These are phyloP conservation scores for Cheiracanthium punctorium DNA, from an alignment of 2,888 invertebrate genomes.

Conservation along the genomic window DNA sequence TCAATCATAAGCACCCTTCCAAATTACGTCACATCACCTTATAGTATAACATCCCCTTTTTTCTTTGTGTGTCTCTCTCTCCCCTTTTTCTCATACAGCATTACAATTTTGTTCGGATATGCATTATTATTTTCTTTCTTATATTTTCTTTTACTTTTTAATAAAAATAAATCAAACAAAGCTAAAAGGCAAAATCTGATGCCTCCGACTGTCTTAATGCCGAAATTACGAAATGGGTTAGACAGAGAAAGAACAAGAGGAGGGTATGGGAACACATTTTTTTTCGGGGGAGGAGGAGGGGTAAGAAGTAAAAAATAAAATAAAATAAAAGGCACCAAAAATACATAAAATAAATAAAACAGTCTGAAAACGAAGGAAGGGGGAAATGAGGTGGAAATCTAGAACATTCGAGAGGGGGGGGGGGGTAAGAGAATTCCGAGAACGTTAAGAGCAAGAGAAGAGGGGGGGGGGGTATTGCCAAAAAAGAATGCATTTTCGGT, in stretches of 20 bases:
- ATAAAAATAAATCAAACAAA: constrained; percentile 64
- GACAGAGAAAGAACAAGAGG: constrained; percentile 34
- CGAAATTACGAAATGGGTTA: constrained; percentile 68
- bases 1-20: constrained; percentile 68
- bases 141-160: constrained; percentile 19
- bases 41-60: constrained; percentile 62
- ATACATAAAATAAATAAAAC: constrained; percentile 38
- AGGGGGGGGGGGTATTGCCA: constrained; percentile 1
- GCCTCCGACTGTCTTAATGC: constrained; percentile 67
- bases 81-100: background rate
- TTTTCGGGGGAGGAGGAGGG: background rate
- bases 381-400: constrained; percentile 69
- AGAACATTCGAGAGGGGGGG: constrained; percentile 57
- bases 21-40: constrained; percentile 70
- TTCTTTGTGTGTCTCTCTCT: background rate
- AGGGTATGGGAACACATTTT: background rate
- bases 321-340: constrained; percentile 14
- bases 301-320: background rate
- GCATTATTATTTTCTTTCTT: background rate
- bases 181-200: constrained; percentile 49
- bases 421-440: constrained; percentile 35
- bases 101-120: background rate
- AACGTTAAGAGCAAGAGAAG: constrained; percentile 47
- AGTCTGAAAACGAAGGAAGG: constrained; percentile 42
- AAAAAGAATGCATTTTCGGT: constrained; percentile 62